phyloP scores from a whole-genome alignment of 2,113 vertebrate genomes.

The Alethe diademata region DNA sequence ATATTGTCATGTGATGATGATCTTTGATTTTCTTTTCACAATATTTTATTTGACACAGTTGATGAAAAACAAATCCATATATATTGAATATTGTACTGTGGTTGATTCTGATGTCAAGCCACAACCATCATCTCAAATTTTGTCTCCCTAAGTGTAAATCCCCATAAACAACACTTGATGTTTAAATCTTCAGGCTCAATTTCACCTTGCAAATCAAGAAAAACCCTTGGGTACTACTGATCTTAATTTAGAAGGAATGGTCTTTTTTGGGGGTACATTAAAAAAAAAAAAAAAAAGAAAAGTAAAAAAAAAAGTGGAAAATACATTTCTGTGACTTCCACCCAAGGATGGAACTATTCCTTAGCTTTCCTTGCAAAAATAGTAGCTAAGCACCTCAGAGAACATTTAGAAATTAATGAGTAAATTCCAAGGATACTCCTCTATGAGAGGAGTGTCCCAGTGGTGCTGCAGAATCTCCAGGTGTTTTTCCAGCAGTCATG shows the following conservation, averaged over 20 bases:
- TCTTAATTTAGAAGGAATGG: background rate
- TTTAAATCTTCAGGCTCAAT: background rate
- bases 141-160: background rate
- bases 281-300: background rate
- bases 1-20: background rate
- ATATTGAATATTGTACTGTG: background rate
- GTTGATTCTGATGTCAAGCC: conserved; percentile 6
- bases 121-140: background rate
- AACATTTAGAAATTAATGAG: background rate
- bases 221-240: background rate
- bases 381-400: background rate
- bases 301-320: background rate
- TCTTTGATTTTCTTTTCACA: conserved; percentile 50
- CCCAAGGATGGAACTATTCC: background rate
- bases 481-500: background rate
- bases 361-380: background rate
- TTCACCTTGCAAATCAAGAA: background rate
- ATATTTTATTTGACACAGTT: conserved; percentile 35
- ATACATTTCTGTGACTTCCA: background rate
- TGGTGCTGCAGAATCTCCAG: background rate
- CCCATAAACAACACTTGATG: background rate
- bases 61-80: conserved; percentile 50
- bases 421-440: background rate
- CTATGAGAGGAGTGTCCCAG: background rate
- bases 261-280: background rate